These are phyloP conservation scores for Cacoxenus indagator DNA, from an alignment of 2,888 invertebrate species.

Conservation along the genomic window DNA sequence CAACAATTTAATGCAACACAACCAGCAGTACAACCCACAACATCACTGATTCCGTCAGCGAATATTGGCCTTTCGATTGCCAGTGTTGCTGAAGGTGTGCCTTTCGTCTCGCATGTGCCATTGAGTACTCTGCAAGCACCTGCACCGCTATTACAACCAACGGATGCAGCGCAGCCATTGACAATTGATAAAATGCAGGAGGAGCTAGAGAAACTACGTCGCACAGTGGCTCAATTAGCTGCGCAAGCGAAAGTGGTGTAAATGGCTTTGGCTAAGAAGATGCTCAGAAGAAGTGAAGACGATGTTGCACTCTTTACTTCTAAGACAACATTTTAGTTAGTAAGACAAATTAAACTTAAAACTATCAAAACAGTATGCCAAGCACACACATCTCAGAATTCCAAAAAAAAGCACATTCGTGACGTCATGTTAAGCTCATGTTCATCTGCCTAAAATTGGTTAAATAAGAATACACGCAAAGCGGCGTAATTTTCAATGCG, in stretches of 20 bases:
- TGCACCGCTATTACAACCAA: not conserved
- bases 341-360: too few relatives aligned
- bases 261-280: not conserved
- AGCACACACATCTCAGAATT: too few relatives aligned
- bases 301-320: too few relatives aligned
- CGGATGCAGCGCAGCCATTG: not conserved
- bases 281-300: too few relatives aligned
- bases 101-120: not conserved
- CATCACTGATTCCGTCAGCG: slow-evolving; percentile 40
- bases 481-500: not conserved
- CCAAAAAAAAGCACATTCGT: not conserved
- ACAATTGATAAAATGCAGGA: slow-evolving; percentile 53
- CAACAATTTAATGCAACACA: not conserved
- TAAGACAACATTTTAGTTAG: too few relatives aligned
- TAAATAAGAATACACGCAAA: not conserved
- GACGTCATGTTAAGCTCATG: not conserved
- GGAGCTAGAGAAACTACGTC: slow-evolving; percentile 56
- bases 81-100: slow-evolving; percentile 22
- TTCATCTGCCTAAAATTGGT: not conserved
- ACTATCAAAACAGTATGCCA: too few relatives aligned
- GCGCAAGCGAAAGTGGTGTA: slow-evolving; percentile 40
- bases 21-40: not conserved
- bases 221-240: slow-evolving; percentile 55
- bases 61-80: slow-evolving; percentile 29
- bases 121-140: not conserved